Conservation (phyloP, 1,140 invertebrate species). For the Macrotrachela quadricornifera region DNA sequence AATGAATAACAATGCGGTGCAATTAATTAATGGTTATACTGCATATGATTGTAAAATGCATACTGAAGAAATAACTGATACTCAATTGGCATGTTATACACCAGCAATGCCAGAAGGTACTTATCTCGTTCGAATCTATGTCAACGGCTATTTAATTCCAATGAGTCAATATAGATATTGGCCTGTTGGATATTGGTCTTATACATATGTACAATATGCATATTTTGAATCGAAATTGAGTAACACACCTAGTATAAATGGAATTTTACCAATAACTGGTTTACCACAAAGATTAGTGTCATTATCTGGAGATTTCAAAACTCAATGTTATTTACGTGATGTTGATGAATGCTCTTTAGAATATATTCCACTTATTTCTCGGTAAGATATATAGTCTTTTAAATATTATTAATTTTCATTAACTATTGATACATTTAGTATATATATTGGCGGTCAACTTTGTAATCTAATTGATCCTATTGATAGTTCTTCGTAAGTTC, state of each 20-base stretch:
- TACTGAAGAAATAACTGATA: conserved; percentile 1
- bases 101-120: neutral
- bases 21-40: neutral
- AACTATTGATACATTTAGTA: neutral
- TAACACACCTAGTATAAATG: conserved; percentile 13
- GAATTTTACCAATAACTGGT: conserved; percentile 10
- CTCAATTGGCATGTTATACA: neutral
- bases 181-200: too few relatives aligned
- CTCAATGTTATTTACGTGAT: neutral
- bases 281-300: conserved; percentile 11
- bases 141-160: neutral
- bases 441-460: conserved; percentile 1
- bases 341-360: neutral
- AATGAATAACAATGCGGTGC: neutral
- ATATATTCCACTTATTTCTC: neutral
- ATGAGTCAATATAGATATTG: too few relatives aligned
- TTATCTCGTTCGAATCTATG: conserved; percentile 1
- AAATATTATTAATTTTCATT: neutral
- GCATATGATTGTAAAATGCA: neutral
- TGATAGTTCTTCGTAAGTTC: neutral
- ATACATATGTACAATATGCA: conserved; percentile 1
- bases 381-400: neutral
- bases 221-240: neutral
- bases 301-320: conserved; percentile 11
- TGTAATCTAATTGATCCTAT: neutral